Base-by-base conservation (phyloP, 1,140 invertebrate genomes). In the Helicoverpa armigera region DNA sequence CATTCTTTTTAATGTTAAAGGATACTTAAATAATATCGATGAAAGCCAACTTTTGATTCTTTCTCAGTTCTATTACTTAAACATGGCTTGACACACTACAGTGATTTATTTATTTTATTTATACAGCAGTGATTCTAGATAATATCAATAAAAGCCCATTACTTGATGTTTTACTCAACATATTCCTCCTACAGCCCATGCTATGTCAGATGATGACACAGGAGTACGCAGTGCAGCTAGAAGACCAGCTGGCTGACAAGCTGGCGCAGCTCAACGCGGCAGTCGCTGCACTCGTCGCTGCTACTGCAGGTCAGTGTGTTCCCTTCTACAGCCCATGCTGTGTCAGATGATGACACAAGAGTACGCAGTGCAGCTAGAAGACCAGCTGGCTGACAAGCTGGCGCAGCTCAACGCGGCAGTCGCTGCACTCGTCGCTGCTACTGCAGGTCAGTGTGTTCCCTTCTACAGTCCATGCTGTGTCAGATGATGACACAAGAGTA, bases 391-490 rank as follows among this genome's bases (percentile, higher is more conserved):
- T 0, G 29, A 86, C 9, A 67, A 58, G 1, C 5, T 86, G 14
- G 85, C 80, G 35, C 74, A 83, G 72, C 79, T 89, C 5, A 89
- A 87, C 74, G 83, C 84, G 1, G 83, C 84, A 11, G 79, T 88
- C 11, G 83, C 84, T 1, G 76, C 80, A 3, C 80, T 88, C 13
- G 43, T 80, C 4, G 65, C 70, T 0, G 77, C 84, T 16, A 82
- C 81, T 10, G 16, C 81, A 16, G 84, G 84, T 84, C 2, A 60
- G 56, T 23, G 23, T 23, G 23, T 50, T 51, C n/a, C 23, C 16
- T 5, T 16, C 0, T 18, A 7, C 29, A 84, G 80, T 80, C 77
- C 3, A 31, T 53, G 11, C 50, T 54, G 9, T 82, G 70, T 29
- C 13, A 16, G n/a, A 23, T 72, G 11, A 78, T 78, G 67, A n/a